Evolutionary conservation across 2,113 vertebrate genomes (phyloP), one percentile per base, ranked within the genome.

Genomic region (Peromyscus maniculatus): DNA sequence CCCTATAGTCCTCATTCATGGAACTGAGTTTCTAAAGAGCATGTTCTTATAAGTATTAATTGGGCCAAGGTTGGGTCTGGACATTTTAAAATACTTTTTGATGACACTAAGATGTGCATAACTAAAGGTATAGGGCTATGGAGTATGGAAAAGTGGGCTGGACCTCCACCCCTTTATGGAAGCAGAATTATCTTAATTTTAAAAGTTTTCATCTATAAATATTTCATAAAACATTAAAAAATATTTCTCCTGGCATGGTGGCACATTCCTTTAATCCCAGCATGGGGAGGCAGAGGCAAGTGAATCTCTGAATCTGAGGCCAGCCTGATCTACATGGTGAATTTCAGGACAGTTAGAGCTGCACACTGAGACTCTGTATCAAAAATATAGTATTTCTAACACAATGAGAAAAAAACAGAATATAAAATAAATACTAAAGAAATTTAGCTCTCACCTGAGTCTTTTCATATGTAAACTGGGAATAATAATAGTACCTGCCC

Each of bases 171-270:
- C 87, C 49, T 82, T 77, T 83, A 3, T 91, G 7, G 22, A 94
- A 95, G 90, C 10, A 15, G 24, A 83, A 55, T 87, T 91, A 66
- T 62, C 91, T 77, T 72, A 16, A 31, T 15, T 67, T 94, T 92
- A 75, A 17, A 86, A 66, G 66, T 88, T 93, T 94, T 66, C 21
- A 86, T 24, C 71, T 95, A 22, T 62, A 77, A 91, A 66, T 33
- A 83, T 77, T 16, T 46, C 31, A 57, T 36, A 87, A 77, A n/a
- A 17, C 31, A 77, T 28, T 64, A 69, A 95, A 83, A 66, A 6
- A 33, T 52, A 49, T 22, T 69, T 59, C 9, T 26, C 46, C 57
- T 43, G n/a, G 22, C 59, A 39, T 64, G 57, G n/a, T 28, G 22
- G 22, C 13, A 5, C 24, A 62, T 28, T 24, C 12, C 57, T 84